Evolutionary conservation across 1,140 invertebrate genomes (phyloP).

Genomic region (Aphelinus atriplicis): DNA sequence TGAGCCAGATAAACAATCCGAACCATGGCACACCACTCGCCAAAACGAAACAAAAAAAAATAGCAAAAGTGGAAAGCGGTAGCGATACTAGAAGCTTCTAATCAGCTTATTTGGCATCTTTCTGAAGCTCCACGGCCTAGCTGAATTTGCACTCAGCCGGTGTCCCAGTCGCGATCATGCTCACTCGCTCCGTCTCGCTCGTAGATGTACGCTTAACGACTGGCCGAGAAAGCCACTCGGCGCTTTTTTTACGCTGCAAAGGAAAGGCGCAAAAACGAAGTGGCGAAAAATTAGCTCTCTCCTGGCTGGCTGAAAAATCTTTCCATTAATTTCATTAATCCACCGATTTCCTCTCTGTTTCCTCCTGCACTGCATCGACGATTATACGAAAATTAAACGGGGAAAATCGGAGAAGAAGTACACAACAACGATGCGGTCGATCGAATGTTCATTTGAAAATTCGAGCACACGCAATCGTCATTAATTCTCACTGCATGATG

Average conservation of each 20-base stretch:
- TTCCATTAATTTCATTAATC: conserved; percentile 23
- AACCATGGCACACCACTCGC: no score
- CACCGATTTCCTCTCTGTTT: conserved; percentile 7
- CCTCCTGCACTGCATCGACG: background rate
- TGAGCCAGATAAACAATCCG: no score
- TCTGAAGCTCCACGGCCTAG: conserved; percentile 20
- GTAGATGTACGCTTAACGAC: background rate
- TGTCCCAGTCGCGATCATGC: conserved; percentile 12
- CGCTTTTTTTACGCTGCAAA: conserved; percentile 10
- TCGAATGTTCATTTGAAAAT: no score
- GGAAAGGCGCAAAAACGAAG: no score
- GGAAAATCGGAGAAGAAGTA: background rate
- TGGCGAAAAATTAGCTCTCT: no score
- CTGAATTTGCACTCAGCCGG: conserved; percentile 3
- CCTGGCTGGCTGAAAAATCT: conserved; percentile 3
- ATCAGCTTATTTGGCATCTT: conserved; percentile 34
- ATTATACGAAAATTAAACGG: conserved; percentile 4
- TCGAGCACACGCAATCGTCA: no score
- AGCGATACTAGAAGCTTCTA: conserved; percentile 15
- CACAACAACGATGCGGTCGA: no score
- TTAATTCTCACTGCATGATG: no score
- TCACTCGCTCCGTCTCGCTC: conserved; percentile 17
- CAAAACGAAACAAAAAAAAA: background rate
- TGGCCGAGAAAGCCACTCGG: conserved; percentile 3
- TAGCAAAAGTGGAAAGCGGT: background rate